Percentiles rank a stretch among this genome's conserved stretches.
phyloP scores from a whole-genome alignment of 2,797 vertebrate species.

The Halcyon smyrnensis region DNA sequence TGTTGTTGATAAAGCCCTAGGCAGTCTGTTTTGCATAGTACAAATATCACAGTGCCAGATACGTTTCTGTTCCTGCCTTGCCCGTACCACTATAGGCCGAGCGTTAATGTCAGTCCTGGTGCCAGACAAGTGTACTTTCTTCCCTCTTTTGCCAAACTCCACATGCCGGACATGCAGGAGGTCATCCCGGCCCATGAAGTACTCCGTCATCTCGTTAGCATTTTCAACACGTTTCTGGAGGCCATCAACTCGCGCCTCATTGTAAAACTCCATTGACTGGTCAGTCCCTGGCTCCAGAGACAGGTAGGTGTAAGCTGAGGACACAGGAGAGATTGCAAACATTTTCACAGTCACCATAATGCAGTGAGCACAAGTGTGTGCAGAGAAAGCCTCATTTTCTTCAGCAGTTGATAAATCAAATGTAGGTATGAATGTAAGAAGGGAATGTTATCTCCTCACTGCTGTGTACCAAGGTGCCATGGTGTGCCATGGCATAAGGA shows the following conservation, averaged over 20 bases:
- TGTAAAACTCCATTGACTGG: constrained; percentile 85
- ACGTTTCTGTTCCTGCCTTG: not conserved
- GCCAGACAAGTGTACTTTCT: not conserved
- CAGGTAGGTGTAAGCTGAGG: constrained; percentile 81
- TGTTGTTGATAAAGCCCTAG: not conserved
- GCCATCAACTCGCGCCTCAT: constrained; percentile 69
- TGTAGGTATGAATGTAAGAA: not conserved
- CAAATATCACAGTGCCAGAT: not conserved
- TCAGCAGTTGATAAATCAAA: not conserved
- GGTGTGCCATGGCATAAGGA: not conserved
- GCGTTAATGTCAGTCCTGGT: constrained; percentile 14
- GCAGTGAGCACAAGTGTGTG: not conserved
- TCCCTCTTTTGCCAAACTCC: constrained; percentile 65
- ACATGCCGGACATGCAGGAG: constrained; percentile 80
- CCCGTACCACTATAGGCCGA: constrained; percentile 72
- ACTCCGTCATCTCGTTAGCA: constrained; percentile 78
- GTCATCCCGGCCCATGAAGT: constrained; percentile 81
- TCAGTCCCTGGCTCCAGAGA: constrained; percentile 72
- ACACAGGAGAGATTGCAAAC: not conserved
- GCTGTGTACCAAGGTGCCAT: not conserved
- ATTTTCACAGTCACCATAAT: not conserved
- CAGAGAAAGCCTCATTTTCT: not conserved
- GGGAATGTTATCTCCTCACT: not conserved
- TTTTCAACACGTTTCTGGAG: constrained; percentile 80
- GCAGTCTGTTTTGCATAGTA: not conserved